phyloP scores from a whole-genome alignment of 2,797 vertebrate species.

The Sebastolobus alascanus region DNA sequence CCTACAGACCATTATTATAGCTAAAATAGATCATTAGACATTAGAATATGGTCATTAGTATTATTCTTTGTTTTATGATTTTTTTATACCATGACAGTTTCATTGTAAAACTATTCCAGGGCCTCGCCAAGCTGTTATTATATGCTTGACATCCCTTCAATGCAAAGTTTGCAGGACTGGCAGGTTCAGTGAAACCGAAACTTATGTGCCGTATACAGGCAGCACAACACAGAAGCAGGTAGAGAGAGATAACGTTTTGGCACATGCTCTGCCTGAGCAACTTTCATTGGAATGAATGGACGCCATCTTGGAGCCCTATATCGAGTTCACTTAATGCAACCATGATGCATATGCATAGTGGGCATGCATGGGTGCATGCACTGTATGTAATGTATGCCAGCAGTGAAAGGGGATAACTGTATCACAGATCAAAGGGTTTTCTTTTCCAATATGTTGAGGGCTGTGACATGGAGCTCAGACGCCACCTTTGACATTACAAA shows the following conservation, averaged over 20 bases:
- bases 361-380: neutral
- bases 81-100: no score
- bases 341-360: neutral
- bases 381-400: slow-evolving; percentile 15
- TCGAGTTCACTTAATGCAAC: neutral
- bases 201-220: neutral
- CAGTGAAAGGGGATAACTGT: neutral
- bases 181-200: neutral
- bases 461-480: neutral
- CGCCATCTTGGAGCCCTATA: neutral
- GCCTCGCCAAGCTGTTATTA: no score
- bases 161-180: neutral
- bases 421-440: neutral
- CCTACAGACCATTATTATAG: neutral
- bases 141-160: neutral
- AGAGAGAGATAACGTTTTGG: neutral
- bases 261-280: neutral
- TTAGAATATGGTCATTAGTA: no score
- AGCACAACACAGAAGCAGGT: neutral
- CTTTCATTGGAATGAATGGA: slow-evolving; percentile 2
- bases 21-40: neutral
- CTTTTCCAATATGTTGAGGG: neutral
- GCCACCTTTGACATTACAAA: slow-evolving; percentile 5
- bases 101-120: accelerated
- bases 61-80: neutral